phyloP scores from a whole-genome alignment of 2,113 vertebrate genomes.

The Urocynchramus pylzowi region DNA sequence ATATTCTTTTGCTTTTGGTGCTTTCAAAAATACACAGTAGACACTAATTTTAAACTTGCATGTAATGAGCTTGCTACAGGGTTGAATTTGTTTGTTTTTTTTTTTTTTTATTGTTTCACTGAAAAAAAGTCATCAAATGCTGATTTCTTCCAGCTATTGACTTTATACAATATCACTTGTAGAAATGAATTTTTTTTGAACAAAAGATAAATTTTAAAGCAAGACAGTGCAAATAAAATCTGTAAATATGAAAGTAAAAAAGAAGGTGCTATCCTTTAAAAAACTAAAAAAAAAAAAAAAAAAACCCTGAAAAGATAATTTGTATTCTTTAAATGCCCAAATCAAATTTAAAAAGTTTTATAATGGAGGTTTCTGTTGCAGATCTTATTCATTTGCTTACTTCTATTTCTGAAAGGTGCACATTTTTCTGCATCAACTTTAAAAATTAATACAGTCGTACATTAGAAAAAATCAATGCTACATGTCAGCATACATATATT shows the following conservation, averaged over 20 bases:
- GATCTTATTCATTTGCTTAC: constrained; percentile 3
- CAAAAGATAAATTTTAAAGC: constrained; percentile 16
- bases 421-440: constrained; percentile 41
- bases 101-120: constrained; percentile 23
- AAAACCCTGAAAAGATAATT: neutral
- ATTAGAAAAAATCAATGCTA: constrained; percentile 48
- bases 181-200: constrained; percentile 3
- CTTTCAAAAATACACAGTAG: neutral
- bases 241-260: neutral
- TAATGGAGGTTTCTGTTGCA: neutral
- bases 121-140: neutral
- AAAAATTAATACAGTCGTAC: constrained; percentile 50
- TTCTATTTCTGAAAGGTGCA: constrained; percentile 16
- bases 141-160: neutral
- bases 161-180: neutral
- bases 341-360: neutral
- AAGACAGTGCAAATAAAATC: neutral
- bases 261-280: neutral
- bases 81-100: constrained; percentile 10
- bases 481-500: constrained; percentile 24
- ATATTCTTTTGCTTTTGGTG: constrained; percentile 6
- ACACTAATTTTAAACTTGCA: neutral
- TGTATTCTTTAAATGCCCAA: neutral
- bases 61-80: neutral
- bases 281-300: neutral